These are phyloP conservation scores for Atrichornis clamosus DNA, from an alignment of 2,113 vertebrate genomes.

Conservation along the genomic window DNA sequence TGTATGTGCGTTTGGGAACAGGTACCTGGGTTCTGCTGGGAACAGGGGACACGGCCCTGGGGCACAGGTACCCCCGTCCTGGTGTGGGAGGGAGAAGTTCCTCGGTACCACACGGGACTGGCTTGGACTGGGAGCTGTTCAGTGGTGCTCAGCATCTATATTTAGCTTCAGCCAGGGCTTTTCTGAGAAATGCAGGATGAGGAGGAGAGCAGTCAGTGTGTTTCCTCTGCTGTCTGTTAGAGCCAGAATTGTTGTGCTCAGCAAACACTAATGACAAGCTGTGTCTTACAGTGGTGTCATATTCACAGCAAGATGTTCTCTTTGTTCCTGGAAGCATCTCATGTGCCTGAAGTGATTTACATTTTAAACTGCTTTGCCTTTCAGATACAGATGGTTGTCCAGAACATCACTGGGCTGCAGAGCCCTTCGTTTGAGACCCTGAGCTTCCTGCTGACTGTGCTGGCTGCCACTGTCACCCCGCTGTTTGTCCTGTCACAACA, in stretches of 20 bases:
- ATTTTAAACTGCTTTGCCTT: constrained; percentile 46
- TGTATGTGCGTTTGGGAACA: background rate
- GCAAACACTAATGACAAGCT: background rate
- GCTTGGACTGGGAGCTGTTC: background rate
- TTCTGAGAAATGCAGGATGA: background rate
- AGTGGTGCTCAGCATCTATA: background rate
- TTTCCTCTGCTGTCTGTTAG: background rate
- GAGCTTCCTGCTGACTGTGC: constrained; percentile 88
- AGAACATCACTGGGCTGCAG: constrained; percentile 77
- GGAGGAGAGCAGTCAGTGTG: background rate
- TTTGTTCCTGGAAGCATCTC: background rate
- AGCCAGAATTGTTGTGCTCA: background rate
- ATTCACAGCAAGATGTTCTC: background rate
- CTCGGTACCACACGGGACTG: background rate
- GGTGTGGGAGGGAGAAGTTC: background rate
- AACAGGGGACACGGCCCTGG: background rate
- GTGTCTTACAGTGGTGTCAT: background rate
- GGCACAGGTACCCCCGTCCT: background rate
- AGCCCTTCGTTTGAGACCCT: constrained; percentile 82
- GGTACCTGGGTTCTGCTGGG: background rate
- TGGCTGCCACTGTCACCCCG: constrained; percentile 85
- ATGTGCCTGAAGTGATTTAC: background rate
- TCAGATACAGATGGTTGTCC: constrained; percentile 86
- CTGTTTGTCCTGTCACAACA: constrained; percentile 90
- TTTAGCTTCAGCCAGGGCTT: background rate